A percentile compares a stretch with the other conserved stretches of the same genome.
Conservation (phyloP, 2,113 vertebrate genomes). For the Ellobius talpinus region DNA sequence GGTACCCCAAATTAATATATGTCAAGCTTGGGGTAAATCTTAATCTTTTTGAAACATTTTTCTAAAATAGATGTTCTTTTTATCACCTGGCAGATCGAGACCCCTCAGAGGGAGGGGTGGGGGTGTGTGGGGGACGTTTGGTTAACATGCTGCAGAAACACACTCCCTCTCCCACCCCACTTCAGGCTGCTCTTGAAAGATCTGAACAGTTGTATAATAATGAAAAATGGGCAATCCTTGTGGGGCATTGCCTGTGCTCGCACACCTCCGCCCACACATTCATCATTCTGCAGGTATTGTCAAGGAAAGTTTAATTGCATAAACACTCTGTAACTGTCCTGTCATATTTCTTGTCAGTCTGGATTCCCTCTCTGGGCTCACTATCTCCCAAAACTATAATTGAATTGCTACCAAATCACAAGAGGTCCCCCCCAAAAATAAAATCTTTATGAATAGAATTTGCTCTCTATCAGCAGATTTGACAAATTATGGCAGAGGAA, state of each 20-base stretch:
- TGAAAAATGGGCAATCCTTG: constrained; percentile 96
- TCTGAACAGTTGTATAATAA: constrained; percentile 95
- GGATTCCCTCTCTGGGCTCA: constrained; percentile 95
- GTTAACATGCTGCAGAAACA: constrained; percentile 88
- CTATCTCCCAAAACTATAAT: constrained; percentile 98
- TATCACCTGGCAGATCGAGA: constrained; percentile 87
- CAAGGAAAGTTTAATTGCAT: constrained; percentile 99
- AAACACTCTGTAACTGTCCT: constrained; percentile 99
- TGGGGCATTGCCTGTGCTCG: constrained; percentile 91
- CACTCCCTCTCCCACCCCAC: constrained; percentile 87
- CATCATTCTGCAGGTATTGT: constrained; percentile 96
- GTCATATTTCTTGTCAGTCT: constrained; percentile 98
- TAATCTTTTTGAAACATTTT: constrained; percentile 89
- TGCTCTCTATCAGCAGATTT: constrained; percentile 97
- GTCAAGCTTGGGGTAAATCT: constrained; percentile 89
- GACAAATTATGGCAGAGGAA: constrained; percentile 97
- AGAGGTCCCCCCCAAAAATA: constrained; percentile 87
- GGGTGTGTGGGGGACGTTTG: constrained; percentile 78
- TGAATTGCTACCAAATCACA: constrained; percentile 98
- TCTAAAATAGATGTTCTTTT: constrained; percentile 90
- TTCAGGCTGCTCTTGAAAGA: constrained; percentile 92
- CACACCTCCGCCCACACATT: constrained; percentile 93
- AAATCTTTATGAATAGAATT: constrained; percentile 97
- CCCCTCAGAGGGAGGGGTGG: constrained; percentile 76
- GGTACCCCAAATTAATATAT: constrained; percentile 90